Percentiles rank a stretch among this genome's conserved stretches.
phyloP scores from a whole-genome alignment of 2,888 invertebrate genomes.

The Rhagonycha fulva region DNA sequence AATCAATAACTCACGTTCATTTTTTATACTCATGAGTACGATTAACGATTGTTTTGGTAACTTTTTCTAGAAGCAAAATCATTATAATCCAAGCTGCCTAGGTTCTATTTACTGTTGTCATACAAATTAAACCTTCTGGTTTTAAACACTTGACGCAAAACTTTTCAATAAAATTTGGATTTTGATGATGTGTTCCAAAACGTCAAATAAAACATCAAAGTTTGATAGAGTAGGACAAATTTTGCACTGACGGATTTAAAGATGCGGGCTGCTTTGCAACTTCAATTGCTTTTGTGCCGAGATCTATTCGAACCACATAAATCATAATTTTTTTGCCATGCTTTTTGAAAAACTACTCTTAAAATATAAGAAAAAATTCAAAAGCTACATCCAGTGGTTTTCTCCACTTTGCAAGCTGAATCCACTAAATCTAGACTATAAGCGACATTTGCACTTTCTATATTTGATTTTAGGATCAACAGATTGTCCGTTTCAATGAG shows the following conservation, averaged over 20 bases:
- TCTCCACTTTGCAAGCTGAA: no score
- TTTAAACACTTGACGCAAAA: constrained; percentile 45
- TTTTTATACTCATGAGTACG: constrained; percentile 86
- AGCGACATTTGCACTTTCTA: no score
- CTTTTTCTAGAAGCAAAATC: not conserved
- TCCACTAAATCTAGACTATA: no score
- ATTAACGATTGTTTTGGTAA: constrained; percentile 66
- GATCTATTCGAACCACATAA: constrained; percentile 76
- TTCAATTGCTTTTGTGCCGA: constrained; percentile 67
- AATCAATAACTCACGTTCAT: constrained; percentile 68
- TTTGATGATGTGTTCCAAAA: constrained; percentile 68
- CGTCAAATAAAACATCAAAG: constrained; percentile 68
- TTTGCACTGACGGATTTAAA: constrained; percentile 49
- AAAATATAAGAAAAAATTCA: not conserved
- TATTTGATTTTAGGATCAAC: no score
- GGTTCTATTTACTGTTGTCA: constrained; percentile 57
- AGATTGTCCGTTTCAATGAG: no score
- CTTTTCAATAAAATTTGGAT: constrained; percentile 58
- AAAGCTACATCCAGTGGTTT: no score
- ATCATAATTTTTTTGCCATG: constrained; percentile 77
- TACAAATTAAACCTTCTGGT: constrained; percentile 53
- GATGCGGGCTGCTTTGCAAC: constrained; percentile 66
- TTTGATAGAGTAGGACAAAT: constrained; percentile 53
- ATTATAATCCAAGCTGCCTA: constrained; percentile 54
- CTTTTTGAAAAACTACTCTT: constrained; percentile 38